phyloP scores from a whole-genome alignment of 1,140 invertebrate species.

The Hyles vespertilio region DNA sequence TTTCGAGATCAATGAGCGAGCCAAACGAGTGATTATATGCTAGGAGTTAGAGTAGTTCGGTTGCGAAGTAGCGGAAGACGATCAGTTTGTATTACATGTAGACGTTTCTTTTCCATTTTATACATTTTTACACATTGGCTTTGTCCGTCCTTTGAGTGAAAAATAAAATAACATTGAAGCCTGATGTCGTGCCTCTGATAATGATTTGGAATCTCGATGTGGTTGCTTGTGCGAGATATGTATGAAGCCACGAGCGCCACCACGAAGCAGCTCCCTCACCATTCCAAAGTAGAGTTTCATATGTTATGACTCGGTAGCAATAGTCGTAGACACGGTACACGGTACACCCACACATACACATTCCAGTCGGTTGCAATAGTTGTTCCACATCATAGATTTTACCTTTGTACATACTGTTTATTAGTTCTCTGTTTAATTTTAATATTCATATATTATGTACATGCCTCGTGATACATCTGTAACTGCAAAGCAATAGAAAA shows the following conservation, averaged over 20 bases:
- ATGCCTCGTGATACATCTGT: slow-evolving; percentile 4
- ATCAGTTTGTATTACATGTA: too few relatives aligned
- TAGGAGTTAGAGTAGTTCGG: too few relatives aligned
- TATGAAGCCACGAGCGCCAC: too few relatives aligned
- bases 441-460: slow-evolving; percentile 4
- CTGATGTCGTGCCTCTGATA: slow-evolving; percentile 64
- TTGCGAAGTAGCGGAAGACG: too few relatives aligned
- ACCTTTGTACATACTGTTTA: background rate
- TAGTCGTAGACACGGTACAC: background rate
- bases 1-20: too few relatives aligned
- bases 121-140: slow-evolving; percentile 7
- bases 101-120: background rate
- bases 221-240: slow-evolving; percentile 40
- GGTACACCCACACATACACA: slow-evolving; percentile 19
- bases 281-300: slow-evolving; percentile 18
- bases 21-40: too few relatives aligned
- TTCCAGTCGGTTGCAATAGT: slow-evolving; percentile 39
- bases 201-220: slow-evolving; percentile 46
- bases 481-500: slow-evolving; percentile 27
- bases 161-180: slow-evolving; percentile 45
- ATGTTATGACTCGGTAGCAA: slow-evolving; percentile 20
- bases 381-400: slow-evolving; percentile 1
- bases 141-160: slow-evolving; percentile 63
- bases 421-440: background rate
- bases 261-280: slow-evolving; percentile 3